These are phyloP conservation scores for Ectemnius lituratus DNA, from an alignment of 2,888 invertebrate species.

Conservation along the genomic window DNA sequence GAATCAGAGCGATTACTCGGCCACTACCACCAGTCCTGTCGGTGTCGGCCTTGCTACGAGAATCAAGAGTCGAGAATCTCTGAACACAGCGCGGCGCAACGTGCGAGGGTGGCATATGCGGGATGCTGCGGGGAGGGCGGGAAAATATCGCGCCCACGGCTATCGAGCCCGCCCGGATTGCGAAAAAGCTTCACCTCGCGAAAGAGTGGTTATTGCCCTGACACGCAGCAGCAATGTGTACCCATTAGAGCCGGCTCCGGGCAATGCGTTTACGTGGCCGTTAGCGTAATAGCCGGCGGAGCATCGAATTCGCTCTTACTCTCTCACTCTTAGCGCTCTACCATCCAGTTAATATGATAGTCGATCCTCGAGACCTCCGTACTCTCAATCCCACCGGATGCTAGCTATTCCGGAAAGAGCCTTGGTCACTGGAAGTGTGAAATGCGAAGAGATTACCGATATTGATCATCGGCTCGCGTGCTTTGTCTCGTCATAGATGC, in stretches of 20 bases:
- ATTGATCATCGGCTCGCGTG: conserved; percentile 44
- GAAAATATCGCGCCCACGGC: conserved; percentile 31
- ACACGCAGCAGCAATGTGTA: conserved; percentile 46
- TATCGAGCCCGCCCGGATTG: conserved; percentile 29
- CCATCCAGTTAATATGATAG: conserved; percentile 20
- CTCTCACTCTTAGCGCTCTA: not conserved
- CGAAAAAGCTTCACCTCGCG: conserved; percentile 30
- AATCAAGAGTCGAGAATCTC: too few species aligned
- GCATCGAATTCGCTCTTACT: conserved; percentile 35
- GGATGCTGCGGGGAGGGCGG: not conserved
- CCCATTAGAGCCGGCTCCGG: conserved; percentile 38
- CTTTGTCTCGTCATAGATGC: conserved; percentile 37
- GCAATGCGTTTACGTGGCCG: conserved; percentile 37
- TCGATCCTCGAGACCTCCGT: not conserved
- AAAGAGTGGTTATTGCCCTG: conserved; percentile 50
- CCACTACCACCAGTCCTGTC: not conserved
- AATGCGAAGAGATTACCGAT: conserved; percentile 41
- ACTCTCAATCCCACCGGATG: not conserved
- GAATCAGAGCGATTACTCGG: conserved; percentile 58
- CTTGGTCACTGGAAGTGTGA: conserved; percentile 31
- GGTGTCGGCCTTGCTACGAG: too few species aligned
- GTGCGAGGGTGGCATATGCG: too few species aligned
- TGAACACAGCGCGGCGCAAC: too few species aligned
- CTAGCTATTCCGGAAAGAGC: not conserved
- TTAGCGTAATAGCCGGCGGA: conserved; percentile 43